Evolutionary conservation across 2,888 invertebrate genomes (phyloP).

Genomic region (Protula sp.): DNA sequence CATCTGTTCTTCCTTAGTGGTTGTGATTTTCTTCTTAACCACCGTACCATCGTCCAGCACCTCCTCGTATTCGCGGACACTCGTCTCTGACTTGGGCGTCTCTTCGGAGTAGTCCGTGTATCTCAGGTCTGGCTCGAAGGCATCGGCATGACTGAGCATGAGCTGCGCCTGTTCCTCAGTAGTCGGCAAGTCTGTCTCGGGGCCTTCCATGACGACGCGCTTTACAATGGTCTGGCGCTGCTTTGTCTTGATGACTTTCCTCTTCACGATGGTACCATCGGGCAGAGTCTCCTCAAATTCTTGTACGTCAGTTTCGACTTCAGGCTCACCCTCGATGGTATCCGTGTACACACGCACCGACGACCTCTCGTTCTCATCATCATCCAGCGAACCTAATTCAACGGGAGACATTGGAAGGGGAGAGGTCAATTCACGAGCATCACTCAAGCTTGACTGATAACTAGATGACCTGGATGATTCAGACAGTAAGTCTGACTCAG

Average conservation of each 20-base stretch:
- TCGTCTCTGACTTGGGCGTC: conserved; percentile 15
- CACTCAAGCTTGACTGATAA: not conserved
- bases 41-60: conserved; percentile 26
- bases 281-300: conserved; percentile 18
- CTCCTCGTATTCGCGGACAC: conserved; percentile 25
- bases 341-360: conserved; percentile 17
- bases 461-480: not conserved
- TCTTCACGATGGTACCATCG: conserved; percentile 14
- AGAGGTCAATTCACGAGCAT: not conserved
- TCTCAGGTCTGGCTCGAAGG: not conserved
- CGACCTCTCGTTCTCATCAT: not conserved
- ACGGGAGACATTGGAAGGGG: conserved; percentile 1
- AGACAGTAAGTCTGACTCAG: conserved; percentile 6
- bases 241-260: conserved; percentile 14
- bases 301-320: conserved; percentile 18
- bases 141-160: conserved; percentile 1
- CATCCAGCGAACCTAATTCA: conserved; percentile 1
- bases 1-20: conserved; percentile 25
- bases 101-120: conserved; percentile 13
- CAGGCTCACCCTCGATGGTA: conserved; percentile 19
- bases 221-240: conserved; percentile 20
- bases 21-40: conserved; percentile 22
- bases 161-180: conserved; percentile 23
- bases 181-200: conserved; percentile 8
- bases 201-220: conserved; percentile 17